Percentiles rank a stretch among this genome's conserved stretches.
These are phyloP conservation scores for Cheirogaleus major DNA, from an alignment of 2,797 vertebrate species.

Conservation along the genomic window DNA sequence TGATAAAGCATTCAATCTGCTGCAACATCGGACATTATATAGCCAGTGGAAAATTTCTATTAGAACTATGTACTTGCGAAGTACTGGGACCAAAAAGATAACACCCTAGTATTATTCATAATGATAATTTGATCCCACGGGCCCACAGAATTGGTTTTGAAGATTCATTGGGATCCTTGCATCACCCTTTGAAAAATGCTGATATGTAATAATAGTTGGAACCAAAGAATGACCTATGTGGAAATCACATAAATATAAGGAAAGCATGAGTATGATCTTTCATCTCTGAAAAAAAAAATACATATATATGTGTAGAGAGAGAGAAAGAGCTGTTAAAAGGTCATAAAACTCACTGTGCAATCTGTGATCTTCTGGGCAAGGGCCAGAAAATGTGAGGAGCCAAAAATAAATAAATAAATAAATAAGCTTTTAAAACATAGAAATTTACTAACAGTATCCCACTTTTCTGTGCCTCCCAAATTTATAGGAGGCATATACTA, in stretches of 20 bases:
- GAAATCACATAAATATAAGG: background rate
- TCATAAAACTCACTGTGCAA: background rate
- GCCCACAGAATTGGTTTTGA: background rate
- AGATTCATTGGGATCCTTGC: background rate
- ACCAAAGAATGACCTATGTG: background rate
- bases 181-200: background rate
- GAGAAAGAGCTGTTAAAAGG: background rate
- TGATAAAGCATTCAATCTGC: background rate
- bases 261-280: background rate
- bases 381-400: background rate
- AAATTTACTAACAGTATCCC: background rate
- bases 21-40: background rate
- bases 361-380: background rate
- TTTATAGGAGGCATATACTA: background rate
- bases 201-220: background rate
- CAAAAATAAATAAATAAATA: no score
- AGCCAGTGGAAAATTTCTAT: background rate
- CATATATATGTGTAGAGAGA: background rate
- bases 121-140: background rate
- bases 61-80: background rate
- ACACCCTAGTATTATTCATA: background rate
- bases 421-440: background rate
- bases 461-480: background rate
- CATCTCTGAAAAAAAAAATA: background rate
- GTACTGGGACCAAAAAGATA: background rate